Evolutionary conservation across 2,888 invertebrate genomes (phyloP), one percentile per base, ranked within the genome.

Genomic region (Cryptocheilus praepositus): DNA sequence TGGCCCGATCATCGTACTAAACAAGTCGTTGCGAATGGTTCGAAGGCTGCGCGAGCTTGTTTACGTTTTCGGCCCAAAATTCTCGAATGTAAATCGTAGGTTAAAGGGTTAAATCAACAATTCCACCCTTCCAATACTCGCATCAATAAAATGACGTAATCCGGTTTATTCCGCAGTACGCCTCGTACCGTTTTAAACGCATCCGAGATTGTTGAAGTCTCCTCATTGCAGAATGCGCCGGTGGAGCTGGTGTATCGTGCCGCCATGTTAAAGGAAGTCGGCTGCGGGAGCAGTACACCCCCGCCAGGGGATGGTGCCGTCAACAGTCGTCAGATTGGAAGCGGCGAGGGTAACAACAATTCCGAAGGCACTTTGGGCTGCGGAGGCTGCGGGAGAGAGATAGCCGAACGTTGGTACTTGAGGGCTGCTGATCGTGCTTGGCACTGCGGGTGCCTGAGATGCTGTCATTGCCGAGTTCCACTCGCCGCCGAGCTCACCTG

Each of bases 391-490:
- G 92, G 92, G 62, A 89, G 90, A 19, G 90, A 90, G 77, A 93
- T 93, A 85, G 88, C 90, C 65, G 93, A 93, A 85, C 89, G 92
- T 67, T 92, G 92, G 89, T 95, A 95, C 87, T 92, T 97, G 65
- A 91, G 95, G 79, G 96, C 96, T 2, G 96, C 95, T 64, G 96
- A 96, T 89, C 92, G 95, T 73, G 95, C 95, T 86, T 97, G 97
- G 97, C 97, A 97, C 88, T 94, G 94, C 58, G 91, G 92, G 66
- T 97, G 97, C 85, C 92, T 97, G 65, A 91, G 92, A 77, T 97
- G 97, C 90, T 94, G 94, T 88, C 94, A 95, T 86, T 97, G 97
- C 87, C 93, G 95, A 65, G 90, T 95, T 75, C 94, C 95, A 7
- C 91, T 98, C 73, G 96, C 96, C 88, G 92, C 95, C 7, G 95